Evolutionary conservation across 2,113 vertebrate genomes (phyloP).

Genomic region (Hiodon alosoides): DNA sequence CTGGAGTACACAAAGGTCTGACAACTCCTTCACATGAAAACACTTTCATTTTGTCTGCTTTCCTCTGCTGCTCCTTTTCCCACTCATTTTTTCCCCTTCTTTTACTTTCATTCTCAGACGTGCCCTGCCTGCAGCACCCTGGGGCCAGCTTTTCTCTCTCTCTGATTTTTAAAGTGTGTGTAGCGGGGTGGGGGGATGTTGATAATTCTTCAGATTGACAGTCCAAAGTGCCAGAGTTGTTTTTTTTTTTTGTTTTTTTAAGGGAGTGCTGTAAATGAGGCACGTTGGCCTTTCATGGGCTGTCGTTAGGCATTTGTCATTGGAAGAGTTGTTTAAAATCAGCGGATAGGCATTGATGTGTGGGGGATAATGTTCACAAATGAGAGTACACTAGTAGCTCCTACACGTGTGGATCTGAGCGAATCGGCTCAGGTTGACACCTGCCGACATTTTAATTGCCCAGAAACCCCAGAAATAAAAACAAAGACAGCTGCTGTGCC

Average conservation of each 20-base stretch:
- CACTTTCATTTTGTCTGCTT: constrained; percentile 1
- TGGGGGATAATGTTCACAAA: too few species aligned
- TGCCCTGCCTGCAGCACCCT: background rate
- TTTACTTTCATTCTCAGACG: constrained; percentile 2
- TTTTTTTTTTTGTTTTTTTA: background rate
- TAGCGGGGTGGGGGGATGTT: background rate
- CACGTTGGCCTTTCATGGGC: too few species aligned
- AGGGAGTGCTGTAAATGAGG: background rate
- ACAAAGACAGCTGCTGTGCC: background rate
- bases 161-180: constrained; percentile 45
- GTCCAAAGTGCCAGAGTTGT: background rate
- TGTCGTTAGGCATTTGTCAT: background rate
- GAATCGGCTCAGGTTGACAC: background rate
- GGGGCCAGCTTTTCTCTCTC: constrained; percentile 33
- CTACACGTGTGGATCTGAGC: background rate
- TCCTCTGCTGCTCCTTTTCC: background rate
- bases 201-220: background rate
- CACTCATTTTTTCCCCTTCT: background rate
- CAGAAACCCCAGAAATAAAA: background rate
- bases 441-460: constrained; percentile 5
- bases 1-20: background rate
- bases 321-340: too few species aligned
- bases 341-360: too few species aligned
- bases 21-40: background rate
- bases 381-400: background rate